Conservation (phyloP, 2,797 vertebrate species). For the Falco cherrug region DNA sequence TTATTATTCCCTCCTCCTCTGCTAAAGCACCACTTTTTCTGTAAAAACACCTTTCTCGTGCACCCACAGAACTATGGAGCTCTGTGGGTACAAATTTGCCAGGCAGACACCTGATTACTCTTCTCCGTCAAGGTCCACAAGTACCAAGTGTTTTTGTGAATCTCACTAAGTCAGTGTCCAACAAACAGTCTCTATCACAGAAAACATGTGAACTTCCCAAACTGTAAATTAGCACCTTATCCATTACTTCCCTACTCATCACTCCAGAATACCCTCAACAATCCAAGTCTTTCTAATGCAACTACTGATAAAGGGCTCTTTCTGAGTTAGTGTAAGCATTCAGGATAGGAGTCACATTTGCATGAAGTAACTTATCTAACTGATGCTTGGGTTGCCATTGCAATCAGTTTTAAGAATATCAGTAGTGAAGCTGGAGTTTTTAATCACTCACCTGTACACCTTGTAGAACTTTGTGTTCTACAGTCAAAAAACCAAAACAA, state of each 20-base stretch:
- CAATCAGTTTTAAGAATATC: background rate
- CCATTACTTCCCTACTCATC: background rate
- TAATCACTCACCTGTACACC: background rate
- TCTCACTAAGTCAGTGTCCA: background rate
- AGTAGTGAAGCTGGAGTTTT: background rate
- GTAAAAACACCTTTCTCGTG: background rate
- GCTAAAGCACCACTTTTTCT: background rate
- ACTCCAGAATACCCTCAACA: background rate
- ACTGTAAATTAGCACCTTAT: background rate
- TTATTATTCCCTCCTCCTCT: background rate
- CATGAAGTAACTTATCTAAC: background rate
- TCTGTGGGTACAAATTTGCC: background rate
- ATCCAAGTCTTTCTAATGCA: background rate
- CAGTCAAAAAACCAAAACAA: background rate
- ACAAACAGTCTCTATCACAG: background rate
- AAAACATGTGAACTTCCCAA: background rate
- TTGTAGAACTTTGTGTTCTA: background rate
- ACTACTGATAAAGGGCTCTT: background rate
- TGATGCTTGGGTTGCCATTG: background rate
- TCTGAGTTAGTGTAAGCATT: background rate
- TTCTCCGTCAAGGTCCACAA: background rate
- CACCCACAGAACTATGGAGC: background rate
- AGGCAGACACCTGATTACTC: background rate
- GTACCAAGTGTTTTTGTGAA: background rate
- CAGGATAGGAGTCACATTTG: background rate